These are phyloP conservation scores for Petrocephalus schoutedeni DNA, from an alignment of 2,797 vertebrate genomes.

Conservation along the genomic window DNA sequence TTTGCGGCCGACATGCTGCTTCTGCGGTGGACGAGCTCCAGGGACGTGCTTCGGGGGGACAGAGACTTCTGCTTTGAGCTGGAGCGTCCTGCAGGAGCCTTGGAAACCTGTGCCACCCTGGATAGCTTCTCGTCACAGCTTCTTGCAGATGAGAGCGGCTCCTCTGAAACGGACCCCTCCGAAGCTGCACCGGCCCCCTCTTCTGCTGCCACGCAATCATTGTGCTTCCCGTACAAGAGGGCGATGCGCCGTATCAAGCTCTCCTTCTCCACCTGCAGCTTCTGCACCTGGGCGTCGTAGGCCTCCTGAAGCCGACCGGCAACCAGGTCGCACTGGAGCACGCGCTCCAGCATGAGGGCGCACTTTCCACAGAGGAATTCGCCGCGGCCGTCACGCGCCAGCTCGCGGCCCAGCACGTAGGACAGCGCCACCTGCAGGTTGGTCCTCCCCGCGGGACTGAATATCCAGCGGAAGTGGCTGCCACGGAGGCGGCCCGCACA, in stretches of 20 bases:
- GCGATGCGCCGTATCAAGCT: constrained; percentile 57
- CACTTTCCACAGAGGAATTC: constrained; percentile 72
- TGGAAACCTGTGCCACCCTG: neutral
- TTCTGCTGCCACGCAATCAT: constrained; percentile 31
- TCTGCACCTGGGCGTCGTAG: constrained; percentile 49
- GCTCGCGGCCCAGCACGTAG: constrained; percentile 56
- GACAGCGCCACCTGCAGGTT: constrained; percentile 64
- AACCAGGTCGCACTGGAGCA: constrained; percentile 58
- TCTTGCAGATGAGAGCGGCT: neutral
- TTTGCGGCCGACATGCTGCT: constrained; percentile 35
- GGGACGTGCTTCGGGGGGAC: constrained; percentile 53
- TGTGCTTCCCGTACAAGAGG: constrained; percentile 61
- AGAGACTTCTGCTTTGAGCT: constrained; percentile 35
- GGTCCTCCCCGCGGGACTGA: constrained; percentile 54
- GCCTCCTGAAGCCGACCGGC: constrained; percentile 55
- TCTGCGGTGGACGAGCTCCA: constrained; percentile 54
- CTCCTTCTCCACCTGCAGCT: constrained; percentile 57
- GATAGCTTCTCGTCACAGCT: neutral
- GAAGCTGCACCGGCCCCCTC: constrained; percentile 13
- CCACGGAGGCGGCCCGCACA: constrained; percentile 57
- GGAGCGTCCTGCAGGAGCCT: constrained; percentile 26
- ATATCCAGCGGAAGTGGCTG: constrained; percentile 68
- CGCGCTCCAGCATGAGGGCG: constrained; percentile 62
- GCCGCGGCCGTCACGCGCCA: constrained; percentile 57
- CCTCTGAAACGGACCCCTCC: constrained; percentile 28